Evolutionary conservation across 1,140 invertebrate genomes (phyloP).

Genomic region (Tetraneura akinire): DNA sequence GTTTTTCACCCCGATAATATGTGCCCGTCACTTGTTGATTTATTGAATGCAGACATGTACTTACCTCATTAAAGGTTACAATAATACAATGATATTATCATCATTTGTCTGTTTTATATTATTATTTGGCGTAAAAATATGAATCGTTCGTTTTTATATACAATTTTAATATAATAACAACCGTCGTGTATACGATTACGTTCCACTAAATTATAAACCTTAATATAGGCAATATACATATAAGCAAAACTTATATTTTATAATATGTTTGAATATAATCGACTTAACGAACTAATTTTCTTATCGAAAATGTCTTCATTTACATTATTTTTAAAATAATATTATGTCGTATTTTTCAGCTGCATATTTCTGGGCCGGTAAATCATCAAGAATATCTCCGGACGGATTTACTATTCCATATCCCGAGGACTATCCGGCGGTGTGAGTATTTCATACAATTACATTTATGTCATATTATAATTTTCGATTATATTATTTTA

Average conservation of each 20-base stretch:
- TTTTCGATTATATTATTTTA: too few species aligned
- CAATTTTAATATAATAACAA: background rate
- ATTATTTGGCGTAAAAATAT: too few species aligned
- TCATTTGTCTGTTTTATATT: background rate
- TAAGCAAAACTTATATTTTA: too few species aligned
- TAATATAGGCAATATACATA: too few species aligned
- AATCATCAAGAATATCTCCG: slow-evolving; percentile 72
- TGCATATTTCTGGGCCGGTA: slow-evolving; percentile 87
- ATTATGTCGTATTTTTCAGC: slow-evolving; percentile 60
- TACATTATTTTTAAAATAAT: too few species aligned
- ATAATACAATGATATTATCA: background rate
- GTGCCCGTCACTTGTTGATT: slow-evolving; percentile 18
- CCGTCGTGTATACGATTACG: background rate
- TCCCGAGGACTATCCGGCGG: slow-evolving; percentile 70
- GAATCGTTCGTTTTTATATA: background rate
- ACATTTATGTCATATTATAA: too few species aligned
- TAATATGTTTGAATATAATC: too few species aligned
- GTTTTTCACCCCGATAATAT: background rate
- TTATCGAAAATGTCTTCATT: too few species aligned
- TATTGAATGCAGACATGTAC: background rate
- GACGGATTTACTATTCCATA: slow-evolving; percentile 82
- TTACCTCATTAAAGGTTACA: background rate
- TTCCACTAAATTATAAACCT: too few species aligned
- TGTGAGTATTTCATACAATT: slow-evolving; percentile 7
- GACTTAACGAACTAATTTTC: too few species aligned